phyloP scores from a whole-genome alignment of 2,113 vertebrate species.

The Odocoileus virginianus region DNA sequence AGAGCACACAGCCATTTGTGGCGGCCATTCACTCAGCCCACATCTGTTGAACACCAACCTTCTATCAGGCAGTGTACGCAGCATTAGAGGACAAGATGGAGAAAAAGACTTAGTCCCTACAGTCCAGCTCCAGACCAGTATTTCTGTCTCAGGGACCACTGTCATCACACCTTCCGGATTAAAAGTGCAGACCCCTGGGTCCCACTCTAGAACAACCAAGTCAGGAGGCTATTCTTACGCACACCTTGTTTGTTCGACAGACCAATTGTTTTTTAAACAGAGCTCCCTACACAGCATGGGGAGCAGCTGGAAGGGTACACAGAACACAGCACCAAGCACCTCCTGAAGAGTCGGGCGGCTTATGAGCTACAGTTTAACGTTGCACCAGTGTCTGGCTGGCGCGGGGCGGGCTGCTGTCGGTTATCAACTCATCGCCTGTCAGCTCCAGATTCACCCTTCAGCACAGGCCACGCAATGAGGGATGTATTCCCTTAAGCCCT shows the following conservation, averaged over 20 bases:
- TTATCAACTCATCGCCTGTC: too few relatives aligned
- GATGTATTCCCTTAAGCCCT: not conserved
- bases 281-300: not conserved
- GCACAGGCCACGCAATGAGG: not conserved
- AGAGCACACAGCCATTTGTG: rapidly evolving
- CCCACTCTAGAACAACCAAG: not conserved
- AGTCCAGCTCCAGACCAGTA: not conserved
- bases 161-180: not conserved
- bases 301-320: not conserved
- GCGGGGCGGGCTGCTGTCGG: not conserved
- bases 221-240: not conserved
- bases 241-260: not conserved
- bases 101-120: not conserved
- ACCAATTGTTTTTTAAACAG: not conserved
- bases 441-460: not conserved
- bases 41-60: not conserved
- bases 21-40: too few relatives aligned
- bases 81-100: not conserved
- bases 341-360: not conserved
- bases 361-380: not conserved
- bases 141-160: not conserved
- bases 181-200: not conserved
- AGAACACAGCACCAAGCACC: too few relatives aligned
- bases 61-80: not conserved
- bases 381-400: not conserved